Evolutionary conservation across 2,113 vertebrate genomes (phyloP), one percentile per base, ranked within the genome.

Genomic region (Aviceda subcristata): DNA sequence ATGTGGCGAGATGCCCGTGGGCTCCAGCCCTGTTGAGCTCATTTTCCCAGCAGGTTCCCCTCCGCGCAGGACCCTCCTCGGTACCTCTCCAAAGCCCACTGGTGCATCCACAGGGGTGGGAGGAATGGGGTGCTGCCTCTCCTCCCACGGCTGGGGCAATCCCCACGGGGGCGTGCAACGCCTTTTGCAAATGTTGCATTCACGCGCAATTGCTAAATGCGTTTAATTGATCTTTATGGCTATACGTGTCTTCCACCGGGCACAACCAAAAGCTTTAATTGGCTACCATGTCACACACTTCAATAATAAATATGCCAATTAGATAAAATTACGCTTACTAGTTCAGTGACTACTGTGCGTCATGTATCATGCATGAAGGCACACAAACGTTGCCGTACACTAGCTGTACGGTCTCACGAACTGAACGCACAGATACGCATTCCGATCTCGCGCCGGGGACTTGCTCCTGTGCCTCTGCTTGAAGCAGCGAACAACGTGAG

Each of bases 21-120:
- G n/a, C 27, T 78, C 11, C 59, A 67, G 34, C 11, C 24, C 15
- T 1, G 0, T 24, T 0, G 0, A 56, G 55, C 12, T 43, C 34
- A 7, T 22, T 45, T 45, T 51, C 59, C 53, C 21, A 51, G 53
- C 7, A 38, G 27, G 21, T 41, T 62, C 17, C 36, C 9, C 32
- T 38, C 20, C 0, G 0, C 3, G 8, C 43, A 19, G 29, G 19
- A 34, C 30, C 6, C 14, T 62, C 9, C 41, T 23, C 3, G 0
- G 34, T 32, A 29, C 19, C 20, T 45, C 26, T 67, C n/a, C 53
- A 26, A 51, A 67, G 30, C 23, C 20, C 16, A 9, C 50, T 19
- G 16, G 19, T 0, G 0, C 8, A 3, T 29, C 39, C 22, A 20
- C 10, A 7, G 34, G 19, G 26, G 36, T 62, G 53, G 38, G 32